phyloP scores from a whole-genome alignment of 2,888 invertebrate species.

The Acanthococcus lagerstroemiae region DNA sequence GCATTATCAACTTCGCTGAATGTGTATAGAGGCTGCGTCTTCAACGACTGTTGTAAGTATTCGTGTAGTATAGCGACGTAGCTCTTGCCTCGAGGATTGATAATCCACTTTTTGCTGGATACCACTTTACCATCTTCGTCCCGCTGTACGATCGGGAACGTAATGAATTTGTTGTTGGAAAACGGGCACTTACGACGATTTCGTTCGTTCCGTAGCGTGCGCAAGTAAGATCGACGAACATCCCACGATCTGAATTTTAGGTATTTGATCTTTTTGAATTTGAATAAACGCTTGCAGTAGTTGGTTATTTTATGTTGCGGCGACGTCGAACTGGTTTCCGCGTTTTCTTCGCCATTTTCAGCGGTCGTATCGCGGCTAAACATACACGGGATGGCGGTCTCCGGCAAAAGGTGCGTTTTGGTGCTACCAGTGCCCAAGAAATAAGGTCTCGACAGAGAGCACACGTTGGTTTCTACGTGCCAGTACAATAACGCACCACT shows the following conservation, averaged over 20 bases:
- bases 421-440: slow-evolving; percentile 88
- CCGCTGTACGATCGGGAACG: neutral
- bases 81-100: slow-evolving; percentile 95
- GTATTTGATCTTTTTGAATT: slow-evolving; percentile 32
- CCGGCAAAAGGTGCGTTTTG: slow-evolving; percentile 83
- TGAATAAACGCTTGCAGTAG: slow-evolving; percentile 31
- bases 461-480: slow-evolving; percentile 77
- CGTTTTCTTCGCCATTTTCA: neutral
- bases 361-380: slow-evolving; percentile 50
- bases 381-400: slow-evolving; percentile 88
- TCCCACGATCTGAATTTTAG: slow-evolving; percentile 34
- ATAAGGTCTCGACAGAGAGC: slow-evolving; percentile 87
- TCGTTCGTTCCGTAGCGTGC: slow-evolving; percentile 32
- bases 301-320: slow-evolving; percentile 3
- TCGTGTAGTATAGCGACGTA: slow-evolving; percentile 94
- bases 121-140: slow-evolving; percentile 34
- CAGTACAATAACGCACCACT: slow-evolving; percentile 95
- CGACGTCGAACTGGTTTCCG: neutral
- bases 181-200: slow-evolving; percentile 11
- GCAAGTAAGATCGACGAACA: slow-evolving; percentile 32
- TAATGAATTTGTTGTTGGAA: slow-evolving; percentile 5
- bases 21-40: slow-evolving; percentile 85
- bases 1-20: slow-evolving; percentile 90
- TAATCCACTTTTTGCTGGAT: slow-evolving; percentile 68
- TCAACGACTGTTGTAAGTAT: slow-evolving; percentile 88